Percentiles rank a stretch among this genome's conserved stretches.
Evolutionary conservation across 2,797 vertebrate species (phyloP).

Genomic region (Helicolenus hilgendorfi): DNA sequence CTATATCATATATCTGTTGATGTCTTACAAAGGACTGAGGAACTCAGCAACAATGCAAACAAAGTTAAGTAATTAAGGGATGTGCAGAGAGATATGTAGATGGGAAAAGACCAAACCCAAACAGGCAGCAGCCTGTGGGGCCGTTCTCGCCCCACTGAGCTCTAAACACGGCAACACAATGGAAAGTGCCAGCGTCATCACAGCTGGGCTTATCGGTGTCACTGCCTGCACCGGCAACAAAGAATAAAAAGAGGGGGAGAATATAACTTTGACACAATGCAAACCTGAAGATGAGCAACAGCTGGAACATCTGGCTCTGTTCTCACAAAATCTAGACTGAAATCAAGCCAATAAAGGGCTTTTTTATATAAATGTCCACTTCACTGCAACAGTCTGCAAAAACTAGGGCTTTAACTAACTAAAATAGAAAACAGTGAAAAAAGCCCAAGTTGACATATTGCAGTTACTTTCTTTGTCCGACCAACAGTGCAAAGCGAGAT

Average conservation of each 20-base stretch:
- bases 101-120: neutral
- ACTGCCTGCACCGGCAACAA: neutral
- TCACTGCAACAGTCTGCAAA: neutral
- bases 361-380: neutral
- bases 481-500: neutral
- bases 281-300: neutral
- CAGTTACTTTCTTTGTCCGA: neutral
- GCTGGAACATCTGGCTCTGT: slow-evolving; percentile 9
- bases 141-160: slow-evolving; percentile 41
- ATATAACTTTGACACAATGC: neutral
- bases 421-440: neutral
- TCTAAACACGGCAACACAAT: slow-evolving; percentile 72
- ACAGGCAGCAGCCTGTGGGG: slow-evolving; percentile 20
- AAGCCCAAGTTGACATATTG: neutral
- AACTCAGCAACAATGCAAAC: neutral
- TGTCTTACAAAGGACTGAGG: neutral
- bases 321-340: neutral
- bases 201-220: slow-evolving; percentile 79
- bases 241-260: neutral
- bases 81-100: neutral
- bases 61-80: neutral
- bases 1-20: no score
- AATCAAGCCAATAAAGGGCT: neutral
- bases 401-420: no score
- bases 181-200: slow-evolving; percentile 87